Evolutionary conservation across 2,797 vertebrate genomes (phyloP).

Genomic region (Dryobates pubescens): DNA sequence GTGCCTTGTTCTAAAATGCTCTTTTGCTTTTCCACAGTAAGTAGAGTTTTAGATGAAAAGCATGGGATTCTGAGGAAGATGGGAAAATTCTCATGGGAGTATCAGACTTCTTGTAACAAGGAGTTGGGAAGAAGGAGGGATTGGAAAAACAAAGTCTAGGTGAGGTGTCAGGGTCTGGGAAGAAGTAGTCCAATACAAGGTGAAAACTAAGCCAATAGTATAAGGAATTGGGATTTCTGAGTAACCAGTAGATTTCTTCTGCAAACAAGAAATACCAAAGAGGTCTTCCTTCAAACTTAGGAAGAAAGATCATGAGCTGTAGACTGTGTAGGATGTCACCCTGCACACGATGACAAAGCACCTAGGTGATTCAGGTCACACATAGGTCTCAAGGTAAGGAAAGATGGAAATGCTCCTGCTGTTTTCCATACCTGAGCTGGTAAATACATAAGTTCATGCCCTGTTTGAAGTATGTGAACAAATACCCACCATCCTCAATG

Average conservation of each 20-base stretch:
- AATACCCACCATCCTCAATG: neutral
- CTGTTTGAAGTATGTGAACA: neutral
- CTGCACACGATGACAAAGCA: neutral
- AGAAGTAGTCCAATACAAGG: neutral
- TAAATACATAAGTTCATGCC: conserved; percentile 15
- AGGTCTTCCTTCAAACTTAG: neutral
- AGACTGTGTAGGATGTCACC: neutral
- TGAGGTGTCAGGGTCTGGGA: neutral
- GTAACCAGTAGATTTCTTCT: neutral
- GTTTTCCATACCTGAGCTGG: neutral
- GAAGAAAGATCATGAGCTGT: neutral
- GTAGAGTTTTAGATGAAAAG: neutral
- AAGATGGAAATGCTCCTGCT: neutral
- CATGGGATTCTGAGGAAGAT: neutral
- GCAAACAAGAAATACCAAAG: neutral
- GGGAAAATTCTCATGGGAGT: neutral
- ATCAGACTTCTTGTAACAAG: neutral
- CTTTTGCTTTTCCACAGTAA: neutral
- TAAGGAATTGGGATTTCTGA: neutral
- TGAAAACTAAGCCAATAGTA: neutral
- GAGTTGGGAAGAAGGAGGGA: neutral
- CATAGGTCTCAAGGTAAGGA: neutral
- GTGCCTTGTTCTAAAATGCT: neutral
- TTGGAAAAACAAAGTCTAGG: neutral
- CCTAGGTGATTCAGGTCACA: neutral